Evolutionary conservation across 1,140 invertebrate species (phyloP).

Genomic region (Pantala flavescens): DNA sequence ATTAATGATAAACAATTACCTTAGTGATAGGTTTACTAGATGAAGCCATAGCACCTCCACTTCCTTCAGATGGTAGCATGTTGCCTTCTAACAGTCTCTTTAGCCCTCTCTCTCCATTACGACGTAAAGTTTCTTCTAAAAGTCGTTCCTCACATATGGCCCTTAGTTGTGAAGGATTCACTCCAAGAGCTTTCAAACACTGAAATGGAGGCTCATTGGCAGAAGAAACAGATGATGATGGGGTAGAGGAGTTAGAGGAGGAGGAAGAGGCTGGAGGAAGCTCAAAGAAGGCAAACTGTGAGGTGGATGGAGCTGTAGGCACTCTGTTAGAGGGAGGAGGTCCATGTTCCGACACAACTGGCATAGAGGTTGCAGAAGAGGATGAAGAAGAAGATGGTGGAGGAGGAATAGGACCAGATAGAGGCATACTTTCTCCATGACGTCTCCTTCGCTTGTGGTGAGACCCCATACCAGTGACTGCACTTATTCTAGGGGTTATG

Average conservation of each 20-base stretch:
- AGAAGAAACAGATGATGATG: not conserved
- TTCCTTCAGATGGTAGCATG: not conserved
- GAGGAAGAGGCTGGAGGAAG: not conserved
- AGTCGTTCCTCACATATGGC: constrained; percentile 42
- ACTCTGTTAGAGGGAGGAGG: constrained; percentile 19
- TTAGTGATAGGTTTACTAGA: not conserved
- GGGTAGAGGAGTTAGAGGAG: not conserved
- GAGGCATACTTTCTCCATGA: not conserved
- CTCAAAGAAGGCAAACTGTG: constrained; percentile 5
- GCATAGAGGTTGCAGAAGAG: constrained; percentile 30
- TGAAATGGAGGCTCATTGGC: constrained; percentile 48
- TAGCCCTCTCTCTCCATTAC: constrained; percentile 20
- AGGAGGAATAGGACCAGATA: constrained; percentile 27
- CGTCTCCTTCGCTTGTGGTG: not conserved
- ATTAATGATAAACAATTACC: too few relatives aligned
- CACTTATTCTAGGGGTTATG: not conserved
- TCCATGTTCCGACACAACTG: constrained; percentile 49
- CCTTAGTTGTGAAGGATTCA: constrained; percentile 36
- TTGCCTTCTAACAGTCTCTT: constrained; percentile 13
- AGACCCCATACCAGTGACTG: not conserved
- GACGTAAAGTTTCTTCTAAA: constrained; percentile 41
- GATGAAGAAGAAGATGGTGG: not conserved
- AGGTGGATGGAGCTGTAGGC: constrained; percentile 16
- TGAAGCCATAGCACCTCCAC: not conserved
- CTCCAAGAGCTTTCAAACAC: constrained; percentile 59